Evolutionary conservation across 2,888 invertebrate species (phyloP), one percentile per base, ranked within the genome.

Genomic region (Noctua comes): DNA sequence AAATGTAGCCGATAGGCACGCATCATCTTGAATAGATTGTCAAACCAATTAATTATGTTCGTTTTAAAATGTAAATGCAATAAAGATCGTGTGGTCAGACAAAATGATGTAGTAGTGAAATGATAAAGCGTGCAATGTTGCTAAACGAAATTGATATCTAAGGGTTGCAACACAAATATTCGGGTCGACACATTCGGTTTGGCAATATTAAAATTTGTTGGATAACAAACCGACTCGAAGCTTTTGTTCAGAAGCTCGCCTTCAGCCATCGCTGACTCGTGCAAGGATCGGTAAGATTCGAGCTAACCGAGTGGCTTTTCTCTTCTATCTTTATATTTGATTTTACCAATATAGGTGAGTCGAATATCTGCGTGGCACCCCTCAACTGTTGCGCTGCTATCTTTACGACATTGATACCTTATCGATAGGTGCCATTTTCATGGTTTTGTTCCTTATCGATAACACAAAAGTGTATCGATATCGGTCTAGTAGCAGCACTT

Each of bases 51-150:
- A 36, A 3, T 4, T 36, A 18, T 7, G 8, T 21, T 43, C 2
- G 18, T 51, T 66, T 21, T 73, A 40, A 73, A 62, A 51, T 2
- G 5, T 64, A n/a, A 2, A 31, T 62, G 68, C 7, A 36, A 54
- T 36, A 54, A 27, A 66, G 27, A 8, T 77, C 16, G 27, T 68
- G 77, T 83, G 24, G 10, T 57, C 27, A 59, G 57, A 66, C 36
- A 54, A 62, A 70, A 79, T 79, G 57, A 79, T 79, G 36, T 79
- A 79, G 65, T 77, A 48, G 65, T 80, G 69, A 84, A 79, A 80
- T 80, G 84, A 79, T 10, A 84, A 79, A 80, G 79, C 80, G 79
- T 80, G 80, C 80, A 80, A 80, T 78, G 66, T 84, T 54, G 27
- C 84, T 84, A 80, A 57, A 66, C 79, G 65, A 66, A 46, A 51